Percentiles rank a stretch among this genome's conserved stretches.
These are phyloP conservation scores for Stenolophus ochropezus DNA, from an alignment of 2,888 invertebrate species.

Conservation along the genomic window DNA sequence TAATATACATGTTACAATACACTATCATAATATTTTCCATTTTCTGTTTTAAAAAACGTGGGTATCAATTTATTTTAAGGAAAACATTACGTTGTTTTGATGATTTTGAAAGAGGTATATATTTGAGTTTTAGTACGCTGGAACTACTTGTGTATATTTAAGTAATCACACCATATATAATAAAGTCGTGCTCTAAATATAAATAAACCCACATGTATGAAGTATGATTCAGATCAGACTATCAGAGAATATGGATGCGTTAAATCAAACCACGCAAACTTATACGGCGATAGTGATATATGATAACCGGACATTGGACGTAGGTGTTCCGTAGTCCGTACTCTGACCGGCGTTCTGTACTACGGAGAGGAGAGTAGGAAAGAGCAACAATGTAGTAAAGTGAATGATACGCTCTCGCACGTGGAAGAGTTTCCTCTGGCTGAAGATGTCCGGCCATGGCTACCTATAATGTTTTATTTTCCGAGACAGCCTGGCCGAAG, in stretches of 20 bases:
- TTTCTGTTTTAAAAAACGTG: no score
- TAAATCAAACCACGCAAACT: slow-evolving; percentile 20
- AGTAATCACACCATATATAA: no score
- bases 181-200: background rate
- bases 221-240: background rate
- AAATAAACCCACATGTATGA: background rate
- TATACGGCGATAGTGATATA: background rate
- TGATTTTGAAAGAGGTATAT: no score
- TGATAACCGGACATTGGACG: slow-evolving; percentile 6
- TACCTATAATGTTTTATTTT: slow-evolving; percentile 60
- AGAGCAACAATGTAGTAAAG: slow-evolving; percentile 3
- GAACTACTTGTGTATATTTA: no score
- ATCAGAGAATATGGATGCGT: background rate
- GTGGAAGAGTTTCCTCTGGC: slow-evolving; percentile 12
- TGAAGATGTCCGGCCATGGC: background rate
- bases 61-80: no score
- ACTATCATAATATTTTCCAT: no score
- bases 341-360: no score
- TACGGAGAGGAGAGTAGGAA: no score
- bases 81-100: no score
- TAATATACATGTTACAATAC: no score
- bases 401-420: background rate
- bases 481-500: slow-evolving; percentile 56
- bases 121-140: no score
- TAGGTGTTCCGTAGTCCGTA: slow-evolving; percentile 21